Evolutionary conservation across 2,797 vertebrate genomes (phyloP).

Genomic region (Rhynchotus rufescens): DNA sequence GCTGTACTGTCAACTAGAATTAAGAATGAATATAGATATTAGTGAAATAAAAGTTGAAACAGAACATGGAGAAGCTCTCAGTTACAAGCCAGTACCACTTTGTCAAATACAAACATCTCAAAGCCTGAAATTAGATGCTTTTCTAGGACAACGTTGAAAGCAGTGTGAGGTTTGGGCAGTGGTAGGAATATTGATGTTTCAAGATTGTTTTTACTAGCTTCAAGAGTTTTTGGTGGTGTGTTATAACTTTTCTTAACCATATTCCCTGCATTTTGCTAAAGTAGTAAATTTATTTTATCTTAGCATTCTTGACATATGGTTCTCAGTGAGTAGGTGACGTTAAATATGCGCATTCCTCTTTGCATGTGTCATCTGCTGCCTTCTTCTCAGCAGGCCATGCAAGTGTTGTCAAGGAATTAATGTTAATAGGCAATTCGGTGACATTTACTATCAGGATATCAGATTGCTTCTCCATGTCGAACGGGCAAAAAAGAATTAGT

Average conservation of each 20-base stretch:
- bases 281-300: neutral
- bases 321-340: neutral
- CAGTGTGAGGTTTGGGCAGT: neutral
- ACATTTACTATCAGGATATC: neutral
- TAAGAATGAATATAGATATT: neutral
- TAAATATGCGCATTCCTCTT: neutral
- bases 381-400: neutral
- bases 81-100: neutral
- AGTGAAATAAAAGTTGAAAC: neutral
- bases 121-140: neutral
- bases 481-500: neutral
- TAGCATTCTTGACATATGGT: fast-evolving
- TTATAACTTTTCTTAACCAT: neutral
- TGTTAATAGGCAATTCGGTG: neutral
- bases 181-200: neutral
- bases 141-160: neutral
- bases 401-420: neutral
- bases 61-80: neutral
- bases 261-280: neutral
- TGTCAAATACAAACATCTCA: neutral
- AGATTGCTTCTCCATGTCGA: neutral
- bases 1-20: slow-evolving; percentile 10
- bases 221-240: neutral
- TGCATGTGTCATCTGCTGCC: neutral
- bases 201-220: neutral